These are phyloP conservation scores for Cephus nigrinus DNA, from an alignment of 2,888 invertebrate species.

Conservation along the genomic window DNA sequence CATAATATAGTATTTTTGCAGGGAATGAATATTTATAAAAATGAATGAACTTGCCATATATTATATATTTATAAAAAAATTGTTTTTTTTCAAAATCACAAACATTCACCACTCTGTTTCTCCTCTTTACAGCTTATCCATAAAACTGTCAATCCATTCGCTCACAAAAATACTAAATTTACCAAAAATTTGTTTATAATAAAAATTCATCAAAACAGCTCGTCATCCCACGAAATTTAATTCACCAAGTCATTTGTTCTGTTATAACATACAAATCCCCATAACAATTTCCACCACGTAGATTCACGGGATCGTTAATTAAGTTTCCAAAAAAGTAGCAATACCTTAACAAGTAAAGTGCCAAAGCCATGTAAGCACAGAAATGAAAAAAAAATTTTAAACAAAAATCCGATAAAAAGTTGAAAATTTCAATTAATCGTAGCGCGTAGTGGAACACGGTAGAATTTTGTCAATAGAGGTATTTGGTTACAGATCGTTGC, in stretches of 20 bases:
- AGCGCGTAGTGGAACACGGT: neutral
- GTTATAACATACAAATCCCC: neutral
- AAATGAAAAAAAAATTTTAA: neutral
- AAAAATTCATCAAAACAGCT: neutral
- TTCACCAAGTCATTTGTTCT: neutral
- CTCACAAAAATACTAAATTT: neutral
- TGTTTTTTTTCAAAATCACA: neutral
- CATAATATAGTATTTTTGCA: neutral
- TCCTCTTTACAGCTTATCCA: neutral
- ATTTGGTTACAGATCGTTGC: neutral
- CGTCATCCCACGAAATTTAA: neutral
- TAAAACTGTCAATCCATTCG: neutral
- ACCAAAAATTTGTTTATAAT: no score
- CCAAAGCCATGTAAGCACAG: neutral
- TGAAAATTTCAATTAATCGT: neutral
- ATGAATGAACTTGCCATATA: neutral
- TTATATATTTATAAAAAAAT: neutral
- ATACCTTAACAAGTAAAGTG: neutral
- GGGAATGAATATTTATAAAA: neutral
- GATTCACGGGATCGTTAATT: neutral
- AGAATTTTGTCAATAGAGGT: neutral
- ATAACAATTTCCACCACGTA: neutral
- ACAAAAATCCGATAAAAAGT: neutral
- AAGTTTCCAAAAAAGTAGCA: neutral
- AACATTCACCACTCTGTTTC: neutral